Evolutionary conservation across 2,888 invertebrate genomes (phyloP), one percentile per base, ranked within the genome.

Genomic region (Taenaris catops): DNA sequence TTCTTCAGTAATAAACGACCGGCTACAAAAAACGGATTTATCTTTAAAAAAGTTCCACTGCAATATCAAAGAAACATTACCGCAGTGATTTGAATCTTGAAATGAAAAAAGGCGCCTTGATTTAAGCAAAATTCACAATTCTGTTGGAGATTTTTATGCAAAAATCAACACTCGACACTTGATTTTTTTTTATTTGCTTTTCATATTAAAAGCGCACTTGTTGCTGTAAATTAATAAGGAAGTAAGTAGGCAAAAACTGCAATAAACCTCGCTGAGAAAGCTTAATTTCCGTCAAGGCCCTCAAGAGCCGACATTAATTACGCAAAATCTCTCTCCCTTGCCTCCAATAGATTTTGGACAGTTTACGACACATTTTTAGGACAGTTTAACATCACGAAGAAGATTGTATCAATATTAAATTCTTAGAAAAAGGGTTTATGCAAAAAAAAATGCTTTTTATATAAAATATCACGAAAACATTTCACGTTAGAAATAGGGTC

Each of bases 141-240:
- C 25, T 34, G 34, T 34, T 26, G 29, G 24, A 26, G 36, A 33
- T 26, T 34, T 39, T 44, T 40, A 33, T 29, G 33, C 43, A 36
- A 37, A 28, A 41, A 39, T 39, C 29, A 39, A 36, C 28, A 32
- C 27, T 33, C 17, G 32, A 34, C 28, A 25, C 34, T 40, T 34
- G 9, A 28, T 44, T 40, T 44, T 42, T 37, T 17, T 9, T n/a
- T n/a, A n/a, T n/a, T n/a, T n/a, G n/a, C 12, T 8, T 31, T 23
- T 27, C 23, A 36, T 38, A 24, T 46, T 36, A 25, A 42, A 38
- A 37, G 45, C 51, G 58, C 59, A 76, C 79, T 78, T 79, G 76
- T 80, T 75, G 78, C 79, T 71, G 53, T 50, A 64, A 70, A 80
- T 73, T 79, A 78, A 74, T 75, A 74, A 74, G 65, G 60, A 67